Base-by-base conservation (phyloP, 1,140 invertebrate species). In the Rhopalosiphum padi region DNA sequence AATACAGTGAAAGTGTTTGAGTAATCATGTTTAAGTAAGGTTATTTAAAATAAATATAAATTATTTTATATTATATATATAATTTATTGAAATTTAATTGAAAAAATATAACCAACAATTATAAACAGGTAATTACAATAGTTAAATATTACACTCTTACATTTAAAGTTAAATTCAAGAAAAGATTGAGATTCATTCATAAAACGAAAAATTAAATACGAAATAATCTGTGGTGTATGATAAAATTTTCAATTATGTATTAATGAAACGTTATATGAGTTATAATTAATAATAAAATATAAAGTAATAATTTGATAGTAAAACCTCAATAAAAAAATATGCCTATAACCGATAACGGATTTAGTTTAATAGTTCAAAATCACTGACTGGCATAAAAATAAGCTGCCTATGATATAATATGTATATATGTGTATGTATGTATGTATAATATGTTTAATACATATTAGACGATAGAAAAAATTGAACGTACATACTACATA, bases 1-100 rank as follows among this genome's bases (percentile, higher is more conserved):
- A 60, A 60, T 15, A 68, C n/a, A 0, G 0, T 68, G 18, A n/a
- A n/a, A 18, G 0, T 30, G 2, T 18, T n/a, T 68, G 4, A 4
- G n/a, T 68, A 18, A n/a, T n/a, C 11, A 68, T 68, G 18, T 9
- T 60, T 60, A 60, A 3, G 11, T n/a, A 35, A 77, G 60, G n/a
- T 68, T 77, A 77, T 77, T 77, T 77, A 77, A 77, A 77, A 35
- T 77, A n/a, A 77, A n/a, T 30, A 77, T 68, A 68, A n/a, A n/a
- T n/a, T 68, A 3, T 0, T 30, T 68, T 68, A n/a, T 15, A n/a
- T n/a, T 18, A 68, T 68, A 18, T 68, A 18, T 18, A 5, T n/a
- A 68, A 68, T 30, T 30, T n/a, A n/a, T 68, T 15, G 0, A 5
- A 18, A 68, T 68, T 68, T n/a, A 68, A 68, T 15, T 4, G 15